Percentiles rank a stretch among this genome's conserved stretches.
phyloP scores from a whole-genome alignment of 1,140 invertebrate species.

The Drosophila pectinifera region DNA sequence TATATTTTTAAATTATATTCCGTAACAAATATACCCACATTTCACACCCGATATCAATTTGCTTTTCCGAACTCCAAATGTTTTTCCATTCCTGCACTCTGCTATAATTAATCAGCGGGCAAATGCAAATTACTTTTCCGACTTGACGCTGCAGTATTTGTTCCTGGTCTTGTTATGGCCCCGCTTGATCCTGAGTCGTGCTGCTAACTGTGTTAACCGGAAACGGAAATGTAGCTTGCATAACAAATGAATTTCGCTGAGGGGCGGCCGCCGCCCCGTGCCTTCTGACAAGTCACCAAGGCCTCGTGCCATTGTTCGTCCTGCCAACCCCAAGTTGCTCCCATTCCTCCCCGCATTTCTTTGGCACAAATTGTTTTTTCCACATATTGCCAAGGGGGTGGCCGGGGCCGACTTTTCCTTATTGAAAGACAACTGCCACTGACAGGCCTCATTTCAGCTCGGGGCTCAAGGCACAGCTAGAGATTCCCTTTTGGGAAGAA shows the following conservation, averaged over 20 bases:
- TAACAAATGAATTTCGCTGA: slow-evolving; percentile 77
- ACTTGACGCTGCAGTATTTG: slow-evolving; percentile 65
- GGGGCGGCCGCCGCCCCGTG: slow-evolving; percentile 29
- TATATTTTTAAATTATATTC: not conserved
- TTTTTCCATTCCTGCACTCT: slow-evolving; percentile 13
- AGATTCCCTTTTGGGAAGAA: not conserved
- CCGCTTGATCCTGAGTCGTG: slow-evolving; percentile 29
- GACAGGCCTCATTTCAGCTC: slow-evolving; percentile 61
- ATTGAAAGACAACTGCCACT: slow-evolving; percentile 70
- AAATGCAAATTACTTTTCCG: slow-evolving; percentile 72
- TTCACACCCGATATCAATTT: not conserved
- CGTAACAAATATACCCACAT: not conserved
- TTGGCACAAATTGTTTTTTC: slow-evolving; percentile 72
- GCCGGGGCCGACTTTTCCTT: not conserved
- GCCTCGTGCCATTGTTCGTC: slow-evolving; percentile 62
- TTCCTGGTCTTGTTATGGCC: slow-evolving; percentile 37
- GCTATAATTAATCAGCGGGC: slow-evolving; percentile 66
- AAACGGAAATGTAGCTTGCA: slow-evolving; percentile 80
- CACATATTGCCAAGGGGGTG: slow-evolving; percentile 53
- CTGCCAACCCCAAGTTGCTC: slow-evolving; percentile 18
- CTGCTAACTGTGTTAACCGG: slow-evolving; percentile 73
- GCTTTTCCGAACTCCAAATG: not conserved
- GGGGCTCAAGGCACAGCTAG: slow-evolving; percentile 41
- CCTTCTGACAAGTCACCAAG: slow-evolving; percentile 69
- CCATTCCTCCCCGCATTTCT: slow-evolving; percentile 29